Evolutionary conservation across 37 sponge, comb jelly and placozoan species (phyloP).

Genomic region (Spongilla lacustris): DNA sequence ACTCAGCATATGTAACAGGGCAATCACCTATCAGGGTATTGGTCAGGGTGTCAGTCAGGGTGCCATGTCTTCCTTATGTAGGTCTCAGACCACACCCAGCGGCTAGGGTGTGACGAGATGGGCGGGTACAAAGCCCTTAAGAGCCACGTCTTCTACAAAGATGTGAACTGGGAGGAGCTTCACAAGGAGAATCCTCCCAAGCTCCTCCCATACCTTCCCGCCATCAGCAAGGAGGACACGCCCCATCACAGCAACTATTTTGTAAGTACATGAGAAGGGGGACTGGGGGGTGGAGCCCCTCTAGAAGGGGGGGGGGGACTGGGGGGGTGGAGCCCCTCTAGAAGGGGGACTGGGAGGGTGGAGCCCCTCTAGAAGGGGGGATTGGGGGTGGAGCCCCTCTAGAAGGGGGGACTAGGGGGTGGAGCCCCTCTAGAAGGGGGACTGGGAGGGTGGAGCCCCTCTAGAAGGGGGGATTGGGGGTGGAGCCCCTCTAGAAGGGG

Average conservation of each 20-base stretch:
- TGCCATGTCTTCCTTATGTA: not conserved
- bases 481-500: too few species aligned
- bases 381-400: not conserved
- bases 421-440: too few species aligned
- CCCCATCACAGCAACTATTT: constrained; percentile 72
- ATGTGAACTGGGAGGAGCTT: constrained; percentile 82
- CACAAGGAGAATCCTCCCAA: constrained; percentile 76
- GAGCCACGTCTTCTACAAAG: constrained; percentile 82
- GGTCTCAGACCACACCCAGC: constrained; percentile 78
- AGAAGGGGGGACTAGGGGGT: not conserved
- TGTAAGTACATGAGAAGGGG: constrained; percentile 57
- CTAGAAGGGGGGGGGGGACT: too few species aligned
- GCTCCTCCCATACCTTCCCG: constrained; percentile 89
- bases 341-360: not conserved
- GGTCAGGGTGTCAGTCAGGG: too few species aligned
- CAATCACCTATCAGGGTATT: too few species aligned
- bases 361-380: not conserved
- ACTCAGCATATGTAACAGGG: too few species aligned
- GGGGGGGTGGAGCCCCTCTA: too few species aligned
- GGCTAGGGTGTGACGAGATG: constrained; percentile 84
- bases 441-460: too few species aligned
- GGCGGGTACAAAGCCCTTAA: constrained; percentile 86
- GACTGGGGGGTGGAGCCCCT: too few species aligned
- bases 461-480: too few species aligned
- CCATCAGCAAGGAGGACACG: constrained; percentile 78